Evolutionary conservation across 1,140 invertebrate species (phyloP), one percentile per base, ranked within the genome.

Genomic region (Ceratosolen fusciceps): DNA sequence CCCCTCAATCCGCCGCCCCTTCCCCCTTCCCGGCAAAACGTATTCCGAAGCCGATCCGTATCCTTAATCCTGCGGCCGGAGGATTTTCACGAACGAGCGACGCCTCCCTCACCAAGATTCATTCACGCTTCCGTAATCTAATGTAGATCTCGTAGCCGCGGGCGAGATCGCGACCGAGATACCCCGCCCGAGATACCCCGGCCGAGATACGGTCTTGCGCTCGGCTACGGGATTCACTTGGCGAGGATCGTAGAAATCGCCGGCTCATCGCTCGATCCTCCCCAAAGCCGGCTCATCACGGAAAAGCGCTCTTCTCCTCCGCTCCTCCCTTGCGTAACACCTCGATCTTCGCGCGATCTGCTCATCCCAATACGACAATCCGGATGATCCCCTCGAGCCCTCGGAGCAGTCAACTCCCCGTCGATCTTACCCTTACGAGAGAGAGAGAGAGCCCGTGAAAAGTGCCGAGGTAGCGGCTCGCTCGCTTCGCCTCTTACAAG

Each of bases 71-170:
- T 49, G 24, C 29, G 74, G n/a, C 43, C 60, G 12, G 7, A 24
- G 52, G 72, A 43, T 74, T 62, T 74, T 74, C 56, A 49, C 72
- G 54, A 60, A 49, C 72, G 54, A 60, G 37, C 37, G 37, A 54
- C 10, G 24, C 52, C 9, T 52, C 34, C n/a, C 56, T 29, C 71
- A 3, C 49, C 31, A 65, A 65, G 60, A 65, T 65, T n/a, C 31
- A 65, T 65, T n/a, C 31, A 12, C 60, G 19, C 19, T 0, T 21
- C 16, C 54, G 7, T 71, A 54, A 71, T 71, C 68, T 54, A 71
- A 29, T 54, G 68, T 26, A n/a, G n/a, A 71, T 54, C 71, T 31
- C 9, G 52, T 52, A n/a, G 29, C 49, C 39, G 29, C 19, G 60
- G 31, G 29, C 29, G 60, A 70, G 43, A 47, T 5, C 34, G 37